Percentiles rank a stretch among this genome's conserved stretches.
phyloP scores from a whole-genome alignment of 2,888 invertebrate species.

The Teleiodes luculella region DNA sequence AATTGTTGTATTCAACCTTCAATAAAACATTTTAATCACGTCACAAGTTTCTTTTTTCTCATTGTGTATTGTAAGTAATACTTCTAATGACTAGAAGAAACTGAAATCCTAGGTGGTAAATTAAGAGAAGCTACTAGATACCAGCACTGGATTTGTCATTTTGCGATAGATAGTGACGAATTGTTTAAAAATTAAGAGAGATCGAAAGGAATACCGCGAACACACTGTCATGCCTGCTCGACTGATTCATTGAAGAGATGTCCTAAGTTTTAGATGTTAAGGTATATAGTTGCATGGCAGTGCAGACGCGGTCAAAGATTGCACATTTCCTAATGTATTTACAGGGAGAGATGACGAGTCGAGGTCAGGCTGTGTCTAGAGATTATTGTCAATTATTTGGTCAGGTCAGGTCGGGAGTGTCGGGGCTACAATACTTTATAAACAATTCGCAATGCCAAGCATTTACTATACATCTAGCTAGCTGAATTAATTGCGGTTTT shows the following conservation, averaged over 20 bases:
- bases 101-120: background rate
- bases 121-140: background rate
- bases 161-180: background rate
- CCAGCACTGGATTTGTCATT: background rate
- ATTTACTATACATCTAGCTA: background rate
- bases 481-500: background rate
- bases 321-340: conserved; percentile 35
- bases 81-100: conserved; percentile 5
- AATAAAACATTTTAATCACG: too few species aligned
- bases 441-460: conserved; percentile 7
- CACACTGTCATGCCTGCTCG: background rate
- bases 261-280: background rate
- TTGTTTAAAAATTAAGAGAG: background rate
- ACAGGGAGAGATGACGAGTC: conserved; percentile 52
- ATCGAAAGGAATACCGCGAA: background rate
- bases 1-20: background rate
- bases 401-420: conserved; percentile 57
- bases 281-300: background rate
- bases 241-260: background rate
- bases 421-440: conserved; percentile 31
- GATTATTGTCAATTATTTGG: conserved; percentile 76
- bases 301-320: conserved; percentile 6
- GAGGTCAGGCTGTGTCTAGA: conserved; percentile 65
- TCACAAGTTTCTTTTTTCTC: too few species aligned
- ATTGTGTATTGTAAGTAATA: background rate